phyloP scores from a whole-genome alignment of 2,888 invertebrate species.

The Cataglyphis rosenhaueri region DNA sequence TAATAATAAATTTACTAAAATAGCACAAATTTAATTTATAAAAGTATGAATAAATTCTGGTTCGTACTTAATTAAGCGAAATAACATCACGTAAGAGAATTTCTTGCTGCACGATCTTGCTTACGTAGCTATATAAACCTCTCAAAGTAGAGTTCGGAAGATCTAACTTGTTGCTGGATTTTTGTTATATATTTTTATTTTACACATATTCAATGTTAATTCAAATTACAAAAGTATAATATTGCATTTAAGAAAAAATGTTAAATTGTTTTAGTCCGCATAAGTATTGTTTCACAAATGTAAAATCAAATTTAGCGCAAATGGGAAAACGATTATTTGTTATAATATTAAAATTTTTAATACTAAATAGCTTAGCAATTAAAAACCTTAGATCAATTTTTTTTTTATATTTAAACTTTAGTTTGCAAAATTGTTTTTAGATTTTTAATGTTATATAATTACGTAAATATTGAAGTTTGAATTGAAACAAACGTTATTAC shows the following conservation, averaged over 20 bases:
- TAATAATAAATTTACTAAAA: constrained; percentile 10
- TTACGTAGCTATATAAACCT: neutral
- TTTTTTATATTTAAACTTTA: neutral
- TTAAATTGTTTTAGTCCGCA: neutral
- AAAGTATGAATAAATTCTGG: constrained; percentile 55
- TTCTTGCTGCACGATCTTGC: neutral
- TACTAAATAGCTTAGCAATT: neutral
- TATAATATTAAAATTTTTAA: neutral
- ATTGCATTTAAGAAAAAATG: neutral
- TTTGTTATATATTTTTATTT: constrained; percentile 15
- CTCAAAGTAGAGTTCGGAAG: neutral
- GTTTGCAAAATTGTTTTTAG: neutral
- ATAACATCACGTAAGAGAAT: constrained; percentile 1
- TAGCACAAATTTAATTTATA: constrained; percentile 60
- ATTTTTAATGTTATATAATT: neutral
- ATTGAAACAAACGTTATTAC: neutral
- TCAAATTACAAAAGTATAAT: constrained; percentile 29
- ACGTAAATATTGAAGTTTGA: neutral
- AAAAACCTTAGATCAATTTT: constrained; percentile 1
- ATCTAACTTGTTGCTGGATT: constrained; percentile 25
- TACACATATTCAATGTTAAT: constrained; percentile 22
- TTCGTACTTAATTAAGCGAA: constrained; percentile 62
- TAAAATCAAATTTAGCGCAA: constrained; percentile 8
- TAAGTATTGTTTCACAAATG: neutral
- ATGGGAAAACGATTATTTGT: constrained; percentile 3